Conservation (phyloP, 2,113 vertebrate species). For the Oncorhynchus kisutch region DNA sequence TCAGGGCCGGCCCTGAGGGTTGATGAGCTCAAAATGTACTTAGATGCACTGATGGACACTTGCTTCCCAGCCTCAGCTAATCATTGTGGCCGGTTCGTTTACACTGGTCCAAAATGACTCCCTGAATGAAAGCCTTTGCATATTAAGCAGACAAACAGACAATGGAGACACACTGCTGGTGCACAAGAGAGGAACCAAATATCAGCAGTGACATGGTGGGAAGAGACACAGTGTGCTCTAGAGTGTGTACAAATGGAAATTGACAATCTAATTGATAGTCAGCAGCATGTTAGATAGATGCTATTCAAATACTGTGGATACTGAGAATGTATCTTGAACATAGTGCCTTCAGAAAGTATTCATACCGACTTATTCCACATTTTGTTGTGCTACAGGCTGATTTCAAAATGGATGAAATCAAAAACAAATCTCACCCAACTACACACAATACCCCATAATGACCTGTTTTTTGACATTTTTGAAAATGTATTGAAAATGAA, state of each 20-base stretch:
- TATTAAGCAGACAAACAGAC: slow-evolving; percentile 70
- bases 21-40: slow-evolving; percentile 57
- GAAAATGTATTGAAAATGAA: too few species aligned
- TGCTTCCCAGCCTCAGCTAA: slow-evolving; percentile 66
- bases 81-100: slow-evolving; percentile 70
- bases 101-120: slow-evolving; percentile 70
- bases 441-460: too few species aligned
- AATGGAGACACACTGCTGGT: slow-evolving; percentile 35
- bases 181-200: slow-evolving; percentile 40
- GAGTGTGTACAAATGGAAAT: slow-evolving; percentile 55
- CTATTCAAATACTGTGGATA: not conserved
- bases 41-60: slow-evolving; percentile 60
- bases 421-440: too few species aligned
- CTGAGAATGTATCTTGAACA: not conserved
- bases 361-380: too few species aligned
- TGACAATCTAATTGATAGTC: slow-evolving; percentile 51
- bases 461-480: too few species aligned
- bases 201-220: slow-evolving; percentile 40
- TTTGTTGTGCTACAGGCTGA: too few species aligned
- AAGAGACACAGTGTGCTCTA: slow-evolving; percentile 43
- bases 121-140: slow-evolving; percentile 69
- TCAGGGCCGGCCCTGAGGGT: slow-evolving; percentile 38
- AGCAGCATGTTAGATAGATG: slow-evolving; percentile 55
- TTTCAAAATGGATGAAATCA: too few species aligned
- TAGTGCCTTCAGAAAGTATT: too few species aligned